phyloP scores from a whole-genome alignment of 2,113 vertebrate genomes.

The Xiphias gladius region DNA sequence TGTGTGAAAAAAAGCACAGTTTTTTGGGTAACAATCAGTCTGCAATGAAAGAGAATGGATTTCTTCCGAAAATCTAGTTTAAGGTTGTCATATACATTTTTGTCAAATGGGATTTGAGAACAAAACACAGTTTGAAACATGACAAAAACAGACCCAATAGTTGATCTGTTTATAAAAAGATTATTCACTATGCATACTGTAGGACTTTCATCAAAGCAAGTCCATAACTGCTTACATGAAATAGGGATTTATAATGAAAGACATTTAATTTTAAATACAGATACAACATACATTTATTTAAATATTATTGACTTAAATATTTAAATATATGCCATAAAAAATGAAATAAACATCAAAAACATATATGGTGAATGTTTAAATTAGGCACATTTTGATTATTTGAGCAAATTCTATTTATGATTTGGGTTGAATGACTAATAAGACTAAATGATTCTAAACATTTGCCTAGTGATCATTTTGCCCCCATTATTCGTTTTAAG shows the following conservation, averaged over 20 bases:
- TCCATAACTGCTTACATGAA: slow-evolving; percentile 26
- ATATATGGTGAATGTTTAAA: neutral
- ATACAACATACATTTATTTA: neutral
- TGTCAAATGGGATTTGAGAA: slow-evolving; percentile 84
- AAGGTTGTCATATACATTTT: slow-evolving; percentile 86
- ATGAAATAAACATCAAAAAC: neutral
- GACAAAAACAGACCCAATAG: slow-evolving; percentile 74
- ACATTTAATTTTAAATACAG: slow-evolving; percentile 7
- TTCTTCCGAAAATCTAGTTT: slow-evolving; percentile 81
- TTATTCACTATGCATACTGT: slow-evolving; percentile 35
- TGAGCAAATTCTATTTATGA: neutral
- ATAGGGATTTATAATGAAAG: slow-evolving; percentile 20
- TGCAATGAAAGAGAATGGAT: slow-evolving; percentile 73
- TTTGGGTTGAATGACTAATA: neutral
- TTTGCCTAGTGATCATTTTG: neutral
- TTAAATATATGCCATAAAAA: neutral
- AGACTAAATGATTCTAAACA: neutral
- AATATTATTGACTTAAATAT: slow-evolving; percentile 16
- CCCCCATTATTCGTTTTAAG: neutral
- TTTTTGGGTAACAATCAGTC: slow-evolving; percentile 77
- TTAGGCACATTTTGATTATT: neutral
- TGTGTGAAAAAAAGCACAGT: slow-evolving; percentile 74
- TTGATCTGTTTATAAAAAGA: slow-evolving; percentile 74
- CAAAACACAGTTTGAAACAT: slow-evolving; percentile 77
- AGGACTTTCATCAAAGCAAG: slow-evolving; percentile 47